Evolutionary conservation across 2,888 invertebrate genomes (phyloP).

Genomic region (Hyles lineata): DNA sequence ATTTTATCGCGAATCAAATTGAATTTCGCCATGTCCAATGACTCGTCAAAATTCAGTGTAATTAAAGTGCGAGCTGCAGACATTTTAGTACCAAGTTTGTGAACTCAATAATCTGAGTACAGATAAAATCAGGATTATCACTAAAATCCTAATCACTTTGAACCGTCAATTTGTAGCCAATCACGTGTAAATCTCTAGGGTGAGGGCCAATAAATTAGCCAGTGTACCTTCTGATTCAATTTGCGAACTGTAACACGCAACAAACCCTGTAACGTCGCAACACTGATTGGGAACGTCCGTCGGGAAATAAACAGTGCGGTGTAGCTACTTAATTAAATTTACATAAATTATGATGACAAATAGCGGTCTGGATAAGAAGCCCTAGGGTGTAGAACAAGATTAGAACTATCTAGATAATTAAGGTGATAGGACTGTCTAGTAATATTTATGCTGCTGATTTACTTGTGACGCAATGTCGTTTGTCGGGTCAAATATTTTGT

Average conservation of each 20-base stretch:
- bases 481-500: too few species aligned
- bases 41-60: too few species aligned
- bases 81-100: too few species aligned
- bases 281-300: conserved; percentile 7
- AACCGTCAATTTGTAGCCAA: conserved; percentile 13
- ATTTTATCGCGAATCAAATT: too few species aligned
- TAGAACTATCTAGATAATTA: not conserved
- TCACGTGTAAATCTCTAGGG: conserved; percentile 10
- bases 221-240: conserved; percentile 14
- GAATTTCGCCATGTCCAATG: too few species aligned
- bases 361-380: not conserved
- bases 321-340: conserved; percentile 5
- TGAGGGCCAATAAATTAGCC: not conserved
- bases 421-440: too few species aligned
- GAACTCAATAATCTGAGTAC: not conserved
- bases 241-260: conserved; percentile 1
- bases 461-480: too few species aligned
- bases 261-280: not conserved
- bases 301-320: not conserved
- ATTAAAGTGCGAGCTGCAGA: too few species aligned
- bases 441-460: too few species aligned
- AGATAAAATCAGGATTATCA: not conserved
- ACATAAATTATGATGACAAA: conserved; percentile 8
- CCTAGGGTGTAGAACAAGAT: not conserved
- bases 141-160: not conserved